Base-by-base conservation (phyloP, 2,888 invertebrate genomes). In the Tetranychus piercei region DNA sequence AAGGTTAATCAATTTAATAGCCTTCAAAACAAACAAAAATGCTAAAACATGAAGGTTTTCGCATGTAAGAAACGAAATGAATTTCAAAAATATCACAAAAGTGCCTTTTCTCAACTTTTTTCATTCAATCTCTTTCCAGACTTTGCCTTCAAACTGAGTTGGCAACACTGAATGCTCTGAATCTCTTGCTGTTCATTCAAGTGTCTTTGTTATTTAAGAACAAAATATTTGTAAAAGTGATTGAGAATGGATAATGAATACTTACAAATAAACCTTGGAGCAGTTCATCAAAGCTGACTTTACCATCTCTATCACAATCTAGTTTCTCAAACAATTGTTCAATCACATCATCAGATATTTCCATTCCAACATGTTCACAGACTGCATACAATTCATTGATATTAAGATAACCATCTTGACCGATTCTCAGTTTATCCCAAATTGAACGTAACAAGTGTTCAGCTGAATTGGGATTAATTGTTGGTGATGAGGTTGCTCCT, bases 351-450 rank as follows among this genome's bases (percentile, higher is more conserved):
- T 86, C 86, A 22, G 87, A 86, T 81, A 88, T 84, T 78, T 87
- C 86, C 81, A 88, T 85, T 75, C 88, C 88, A 76, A 88, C 87
- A 77, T 87, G 87, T 80, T 87, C 85, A 80, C 88, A 88, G 73
- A 89, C 87, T 77, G 84, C 82, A 78, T 86, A 85, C 79, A 89
- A 84, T 80, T 89, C 88, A 73, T 84, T 84, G 79, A 87, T 85
- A 81, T 87, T 87, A 75, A 88, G 84, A 80, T 84, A 87, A 23
- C 87, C 87, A 81, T 86, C 85, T 77, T 84, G 83, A 6, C 87
- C 86, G 9, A 88, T 86, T 7, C 86, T 87, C 74, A 87, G 83
- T 77, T 85, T 85, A 78, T 85, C 85, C 87, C 88, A 88, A 75
- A 87, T 87, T 78, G 86, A 85, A 76, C 86, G 83, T 76, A 88